phyloP scores from a whole-genome alignment of 2,888 invertebrate genomes.

The Arrhopalites spinosus region DNA sequence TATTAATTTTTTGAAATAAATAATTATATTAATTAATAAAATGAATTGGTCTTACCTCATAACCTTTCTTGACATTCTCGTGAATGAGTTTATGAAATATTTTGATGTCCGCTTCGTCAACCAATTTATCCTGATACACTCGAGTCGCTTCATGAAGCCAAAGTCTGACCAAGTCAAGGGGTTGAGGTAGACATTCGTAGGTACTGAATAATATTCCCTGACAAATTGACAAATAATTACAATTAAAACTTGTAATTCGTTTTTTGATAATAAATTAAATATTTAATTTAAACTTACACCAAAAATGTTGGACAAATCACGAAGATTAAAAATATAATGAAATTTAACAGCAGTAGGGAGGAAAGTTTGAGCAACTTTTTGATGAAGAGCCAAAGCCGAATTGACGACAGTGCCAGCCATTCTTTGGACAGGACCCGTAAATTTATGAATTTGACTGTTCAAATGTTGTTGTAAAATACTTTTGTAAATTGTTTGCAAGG shows the following conservation, averaged over 20 bases:
- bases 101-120: constrained; percentile 90
- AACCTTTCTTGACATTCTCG: constrained; percentile 89
- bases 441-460: constrained; percentile 78
- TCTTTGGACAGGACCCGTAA: constrained; percentile 71
- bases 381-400: constrained; percentile 82
- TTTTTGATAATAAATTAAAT: not conserved
- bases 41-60: constrained; percentile 71
- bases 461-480: constrained; percentile 87
- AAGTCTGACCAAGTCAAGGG: constrained; percentile 81
- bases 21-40: constrained; percentile 5
- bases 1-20: not conserved
- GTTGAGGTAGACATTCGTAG: constrained; percentile 79
- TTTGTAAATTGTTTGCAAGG: constrained; percentile 84
- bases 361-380: constrained; percentile 84
- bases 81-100: constrained; percentile 84
- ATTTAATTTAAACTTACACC: constrained; percentile 66
- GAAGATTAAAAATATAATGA: constrained; percentile 93
- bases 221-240: constrained; percentile 48
- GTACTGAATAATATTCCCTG: constrained; percentile 90
- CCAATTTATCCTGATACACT: constrained; percentile 91
- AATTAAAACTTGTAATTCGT: not conserved
- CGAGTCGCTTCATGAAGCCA: constrained; percentile 94
- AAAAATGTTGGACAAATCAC: constrained; percentile 92
- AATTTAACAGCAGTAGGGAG: constrained; percentile 95
- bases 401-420: constrained; percentile 75